Evolutionary conservation across 2,797 vertebrate genomes (phyloP), one percentile per base, ranked within the genome.

Genomic region (Buphagus erythrorhynchus): DNA sequence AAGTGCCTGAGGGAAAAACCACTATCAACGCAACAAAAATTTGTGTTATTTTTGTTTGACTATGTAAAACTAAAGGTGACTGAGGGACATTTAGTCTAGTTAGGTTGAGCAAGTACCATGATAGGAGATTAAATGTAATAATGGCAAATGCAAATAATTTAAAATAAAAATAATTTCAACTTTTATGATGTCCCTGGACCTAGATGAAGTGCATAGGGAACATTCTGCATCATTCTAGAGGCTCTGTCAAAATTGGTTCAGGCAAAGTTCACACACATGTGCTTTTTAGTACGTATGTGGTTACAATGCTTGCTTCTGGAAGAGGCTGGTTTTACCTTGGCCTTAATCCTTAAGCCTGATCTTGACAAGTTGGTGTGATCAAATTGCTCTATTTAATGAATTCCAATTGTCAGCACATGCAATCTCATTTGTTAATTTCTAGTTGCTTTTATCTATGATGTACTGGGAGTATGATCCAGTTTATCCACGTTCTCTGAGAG

Each of bases 191-290:
- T 62, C 33, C 25, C n/a, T 76, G 13, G 24, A 40, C 51, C 17
- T 55, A 36, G 31, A 40, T 48, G 31, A 79, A 87, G 18, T 13
- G 5, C 1, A 0, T 5, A 40, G 51, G 54, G n/a, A 65, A 57
- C 79, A 61, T 72, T 55, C n/a, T 11, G 29, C 2, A 3, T 66
- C 33, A 13, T 65, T 78, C 42, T 38, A 85, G 46, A 78, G 19
- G 36, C 25, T 67, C 49, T 26, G 38, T 57, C 48, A 79, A 14
- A 94, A 82, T 36, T 42, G 22, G 17, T 73, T 73, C 54, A 67
- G 45, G 31, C 8, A n/a, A 58, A 81, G 11, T 1, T 0, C 36
- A 35, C 10, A 5, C 22, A 11, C 2, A 0, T 0, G 0, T 49
- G 8, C 17, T 79, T 78, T 73, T 35, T 13, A 40, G 43, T 71